Percentiles rank a stretch among this genome's conserved stretches.
These are phyloP conservation scores for Tupaia tana DNA, from an alignment of 2,113 vertebrate species.

Conservation along the genomic window DNA sequence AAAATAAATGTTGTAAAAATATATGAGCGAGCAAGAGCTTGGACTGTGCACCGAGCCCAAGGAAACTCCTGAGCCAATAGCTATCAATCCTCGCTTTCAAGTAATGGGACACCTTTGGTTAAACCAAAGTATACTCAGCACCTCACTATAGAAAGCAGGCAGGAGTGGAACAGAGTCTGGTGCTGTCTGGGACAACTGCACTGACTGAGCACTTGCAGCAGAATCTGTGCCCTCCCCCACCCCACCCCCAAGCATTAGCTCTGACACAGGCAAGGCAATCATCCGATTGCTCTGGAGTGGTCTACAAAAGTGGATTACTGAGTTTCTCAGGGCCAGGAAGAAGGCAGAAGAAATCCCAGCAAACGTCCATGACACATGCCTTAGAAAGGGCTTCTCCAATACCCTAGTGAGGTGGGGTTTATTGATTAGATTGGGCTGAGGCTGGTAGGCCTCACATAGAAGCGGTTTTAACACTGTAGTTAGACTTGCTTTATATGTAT, in stretches of 20 bases:
- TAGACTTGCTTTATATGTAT: not conserved
- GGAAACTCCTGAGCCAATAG: constrained; percentile 22
- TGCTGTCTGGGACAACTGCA: not conserved
- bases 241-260: not conserved
- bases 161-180: not conserved
- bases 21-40: not conserved
- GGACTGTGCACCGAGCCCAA: constrained; percentile 9
- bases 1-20: constrained; percentile 67
- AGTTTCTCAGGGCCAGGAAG: constrained; percentile 16
- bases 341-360: not conserved
- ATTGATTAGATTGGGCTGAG: not conserved
- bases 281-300: not conserved
- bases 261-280: not conserved
- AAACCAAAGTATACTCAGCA: constrained; percentile 56
- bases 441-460: too few species aligned
- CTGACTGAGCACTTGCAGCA: not conserved
- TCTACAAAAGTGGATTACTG: not conserved
- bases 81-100: constrained; percentile 12
- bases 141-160: constrained; percentile 33
- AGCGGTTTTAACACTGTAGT: too few species aligned
- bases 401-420: not conserved
- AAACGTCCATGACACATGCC: not conserved
- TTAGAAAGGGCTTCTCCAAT: not conserved
- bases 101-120: constrained; percentile 49
- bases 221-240: not conserved